A percentile compares a stretch with the other conserved stretches of the same genome.
These are phyloP conservation scores for Pluvialis apricaria DNA, from an alignment of 2,113 vertebrate genomes.

Conservation along the genomic window DNA sequence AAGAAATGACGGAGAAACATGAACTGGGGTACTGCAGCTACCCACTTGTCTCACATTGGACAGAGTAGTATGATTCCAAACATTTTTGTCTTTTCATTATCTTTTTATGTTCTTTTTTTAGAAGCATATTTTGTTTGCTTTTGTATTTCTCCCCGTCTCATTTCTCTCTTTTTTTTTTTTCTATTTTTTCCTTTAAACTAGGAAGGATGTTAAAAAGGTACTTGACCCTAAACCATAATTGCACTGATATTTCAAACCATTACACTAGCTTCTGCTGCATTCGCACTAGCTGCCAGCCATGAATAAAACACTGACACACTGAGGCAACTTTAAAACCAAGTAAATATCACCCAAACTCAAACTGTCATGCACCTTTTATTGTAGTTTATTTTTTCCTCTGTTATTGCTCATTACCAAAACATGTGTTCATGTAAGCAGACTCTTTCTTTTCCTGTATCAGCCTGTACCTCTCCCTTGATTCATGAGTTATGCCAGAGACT, in stretches of 20 bases:
- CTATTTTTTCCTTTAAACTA: neutral
- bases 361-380: neutral
- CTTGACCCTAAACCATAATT: slow-evolving; percentile 21
- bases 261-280: neutral
- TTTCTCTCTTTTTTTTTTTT: neutral
- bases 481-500: neutral
- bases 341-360: slow-evolving; percentile 13
- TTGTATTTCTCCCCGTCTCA: neutral
- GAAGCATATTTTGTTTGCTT: neutral
- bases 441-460: neutral
- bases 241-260: neutral
- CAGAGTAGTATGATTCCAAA: neutral
- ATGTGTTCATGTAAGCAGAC: neutral
- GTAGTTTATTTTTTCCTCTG: neutral
- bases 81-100: neutral
- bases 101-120: neutral
- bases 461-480: neutral
- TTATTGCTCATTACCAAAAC: slow-evolving; percentile 17
- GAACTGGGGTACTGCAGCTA: neutral
- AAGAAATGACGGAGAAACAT: neutral
- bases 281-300: neutral
- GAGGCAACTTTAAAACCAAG: neutral
- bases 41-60: neutral
- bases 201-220: neutral
- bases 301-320: neutral